These are phyloP conservation scores for Enteromius fasciolatus DNA, from an alignment of 2,797 vertebrate genomes.

Conservation along the genomic window DNA sequence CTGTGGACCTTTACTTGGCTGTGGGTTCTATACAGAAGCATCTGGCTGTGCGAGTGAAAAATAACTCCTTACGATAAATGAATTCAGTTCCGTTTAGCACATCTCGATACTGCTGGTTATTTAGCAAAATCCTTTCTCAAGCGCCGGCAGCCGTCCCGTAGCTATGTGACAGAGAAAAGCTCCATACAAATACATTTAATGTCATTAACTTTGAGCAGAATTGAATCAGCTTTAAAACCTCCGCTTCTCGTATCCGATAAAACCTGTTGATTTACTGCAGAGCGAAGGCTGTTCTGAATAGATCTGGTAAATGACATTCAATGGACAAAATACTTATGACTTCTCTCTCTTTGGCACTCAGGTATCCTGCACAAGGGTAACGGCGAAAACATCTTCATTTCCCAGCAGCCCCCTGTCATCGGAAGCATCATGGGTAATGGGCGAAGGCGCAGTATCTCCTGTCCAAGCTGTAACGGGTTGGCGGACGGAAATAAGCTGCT, in stretches of 20 bases:
- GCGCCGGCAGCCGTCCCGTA: slow-evolving; percentile 6
- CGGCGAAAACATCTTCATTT: slow-evolving; percentile 96
- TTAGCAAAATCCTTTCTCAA: slow-evolving; percentile 38
- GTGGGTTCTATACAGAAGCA: slow-evolving; percentile 8
- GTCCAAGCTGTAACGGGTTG: slow-evolving; percentile 97
- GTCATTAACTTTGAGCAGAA: slow-evolving; percentile 34
- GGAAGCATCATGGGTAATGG: slow-evolving; percentile 98
- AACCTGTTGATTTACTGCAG: slow-evolving; percentile 3
- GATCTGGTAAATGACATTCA: not conserved
- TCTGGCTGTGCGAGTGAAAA: slow-evolving; percentile 39
- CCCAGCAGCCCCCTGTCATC: slow-evolving; percentile 96
- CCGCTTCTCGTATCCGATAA: not conserved
- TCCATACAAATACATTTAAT: slow-evolving; percentile 42
- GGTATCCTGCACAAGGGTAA: slow-evolving; percentile 98
- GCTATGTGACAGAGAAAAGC: slow-evolving; percentile 16
- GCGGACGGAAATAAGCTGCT: slow-evolving; percentile 98
- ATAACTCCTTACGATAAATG: slow-evolving; percentile 28
- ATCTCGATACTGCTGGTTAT: slow-evolving; percentile 14
- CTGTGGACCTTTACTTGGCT: slow-evolving; percentile 33
- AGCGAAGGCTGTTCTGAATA: not conserved
- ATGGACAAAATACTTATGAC: slow-evolving; percentile 10
- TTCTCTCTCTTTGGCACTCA: slow-evolving; percentile 59
- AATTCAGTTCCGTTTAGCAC: slow-evolving; percentile 37
- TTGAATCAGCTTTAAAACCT: slow-evolving; percentile 31
- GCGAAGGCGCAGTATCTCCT: slow-evolving; percentile 94